Percentiles rank a stretch among this genome's conserved stretches.
phyloP scores from a whole-genome alignment of 2,113 vertebrate genomes.

The Drymodes brunneopygia region DNA sequence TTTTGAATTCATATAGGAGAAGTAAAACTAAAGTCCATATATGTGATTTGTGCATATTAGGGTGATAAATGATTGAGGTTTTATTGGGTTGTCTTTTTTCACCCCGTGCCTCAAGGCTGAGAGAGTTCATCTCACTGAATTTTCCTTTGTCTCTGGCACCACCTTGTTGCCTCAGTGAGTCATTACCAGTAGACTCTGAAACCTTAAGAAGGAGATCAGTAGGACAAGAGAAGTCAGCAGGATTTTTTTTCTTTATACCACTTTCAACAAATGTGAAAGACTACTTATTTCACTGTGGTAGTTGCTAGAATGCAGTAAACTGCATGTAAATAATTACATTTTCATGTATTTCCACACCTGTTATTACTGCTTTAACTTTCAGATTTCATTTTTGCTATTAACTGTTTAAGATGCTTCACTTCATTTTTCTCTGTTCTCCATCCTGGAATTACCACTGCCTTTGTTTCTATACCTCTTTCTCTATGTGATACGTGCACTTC shows the following conservation, averaged over 20 bases:
- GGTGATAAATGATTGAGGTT: not conserved
- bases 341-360: not conserved
- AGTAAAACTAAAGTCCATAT: not conserved
- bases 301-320: not conserved
- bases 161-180: constrained; percentile 23
- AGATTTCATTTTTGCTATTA: constrained; percentile 12
- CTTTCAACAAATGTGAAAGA: not conserved
- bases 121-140: not conserved
- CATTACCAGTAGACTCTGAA: not conserved
- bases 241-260: not conserved
- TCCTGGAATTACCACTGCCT: constrained; percentile 18
- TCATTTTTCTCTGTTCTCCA: not conserved
- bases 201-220: not conserved
- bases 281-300: not conserved
- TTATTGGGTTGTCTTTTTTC: not conserved
- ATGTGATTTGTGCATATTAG: not conserved
- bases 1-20: not conserved
- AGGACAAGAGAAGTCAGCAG: not conserved
- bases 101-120: not conserved
- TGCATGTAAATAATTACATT: not conserved
- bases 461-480: not conserved
- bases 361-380: not conserved
- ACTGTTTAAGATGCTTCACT: constrained; percentile 3
- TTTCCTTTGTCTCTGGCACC: constrained; percentile 55
- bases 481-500: constrained; percentile 30